Evolutionary conservation across 2,888 invertebrate genomes (phyloP).

Genomic region (Himalopsyche kuldschensis): DNA sequence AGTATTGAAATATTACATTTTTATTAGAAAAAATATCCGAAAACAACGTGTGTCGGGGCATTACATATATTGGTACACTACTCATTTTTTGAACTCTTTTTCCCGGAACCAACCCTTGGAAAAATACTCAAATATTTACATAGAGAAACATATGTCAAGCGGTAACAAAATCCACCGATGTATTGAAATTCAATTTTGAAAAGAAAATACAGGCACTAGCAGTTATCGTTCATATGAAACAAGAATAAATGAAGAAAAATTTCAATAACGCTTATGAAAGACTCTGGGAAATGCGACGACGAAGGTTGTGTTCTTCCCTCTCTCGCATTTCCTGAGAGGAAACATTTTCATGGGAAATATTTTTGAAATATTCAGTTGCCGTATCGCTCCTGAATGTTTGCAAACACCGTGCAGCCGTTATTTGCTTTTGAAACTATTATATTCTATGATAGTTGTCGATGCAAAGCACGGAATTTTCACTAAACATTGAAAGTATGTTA

Average conservation of each 20-base stretch:
- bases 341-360: conserved; percentile 9
- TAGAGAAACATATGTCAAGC: neutral
- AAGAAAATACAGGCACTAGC: conserved; percentile 5
- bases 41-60: too few relatives aligned
- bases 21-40: too few relatives aligned
- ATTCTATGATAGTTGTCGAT: neutral
- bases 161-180: neutral
- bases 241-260: conserved; percentile 28
- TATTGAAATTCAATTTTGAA: neutral
- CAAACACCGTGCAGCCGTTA: neutral
- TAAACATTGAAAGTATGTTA: too few relatives aligned
- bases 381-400: neutral
- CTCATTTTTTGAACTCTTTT: neutral
- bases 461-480: neutral
- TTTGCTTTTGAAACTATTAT: neutral
- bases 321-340: neutral
- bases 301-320: neutral
- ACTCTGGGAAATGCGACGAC: conserved; percentile 12
- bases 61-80: too few relatives aligned
- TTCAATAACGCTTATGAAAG: conserved; percentile 18
- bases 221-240: conserved; percentile 17
- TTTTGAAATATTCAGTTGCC: conserved; percentile 24
- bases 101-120: neutral
- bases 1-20: too few relatives aligned
- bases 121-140: neutral